Evolutionary conservation across 2,888 invertebrate species (phyloP).

Genomic region (Spisula solida): DNA sequence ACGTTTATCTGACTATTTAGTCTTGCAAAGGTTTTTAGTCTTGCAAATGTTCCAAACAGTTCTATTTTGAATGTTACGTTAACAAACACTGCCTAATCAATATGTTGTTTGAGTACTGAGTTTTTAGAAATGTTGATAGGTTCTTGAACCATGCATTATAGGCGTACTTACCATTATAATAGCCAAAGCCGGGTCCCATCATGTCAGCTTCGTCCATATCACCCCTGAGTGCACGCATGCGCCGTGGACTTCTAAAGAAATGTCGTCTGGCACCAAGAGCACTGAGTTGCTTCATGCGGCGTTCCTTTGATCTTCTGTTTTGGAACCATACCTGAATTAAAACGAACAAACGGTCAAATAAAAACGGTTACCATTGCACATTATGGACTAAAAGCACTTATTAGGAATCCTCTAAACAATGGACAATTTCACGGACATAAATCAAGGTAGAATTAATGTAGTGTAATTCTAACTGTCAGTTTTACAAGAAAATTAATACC

Average conservation of each 20-base stretch:
- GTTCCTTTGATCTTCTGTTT: constrained; percentile 99
- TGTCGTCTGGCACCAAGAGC: constrained; percentile 91
- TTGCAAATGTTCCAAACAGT: no score
- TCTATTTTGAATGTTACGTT: no score
- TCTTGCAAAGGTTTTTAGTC: no score
- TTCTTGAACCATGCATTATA: no score
- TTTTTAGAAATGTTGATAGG: no score
- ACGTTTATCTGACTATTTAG: no score
- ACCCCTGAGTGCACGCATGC: constrained; percentile 93
- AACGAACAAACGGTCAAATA: not conserved
- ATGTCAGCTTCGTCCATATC: constrained; percentile 92
- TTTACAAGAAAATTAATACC: constrained; percentile 55
- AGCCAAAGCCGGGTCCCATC: constrained; percentile 88
- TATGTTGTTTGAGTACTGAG: no score
- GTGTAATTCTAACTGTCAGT: constrained; percentile 47
- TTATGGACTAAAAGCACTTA: no score
- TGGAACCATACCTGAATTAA: constrained; percentile 97
- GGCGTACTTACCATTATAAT: constrained; percentile 64
- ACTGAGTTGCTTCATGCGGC: constrained; percentile 98
- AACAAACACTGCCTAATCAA: no score
- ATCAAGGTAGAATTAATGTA: constrained; percentile 17
- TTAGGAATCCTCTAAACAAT: constrained; percentile 9
- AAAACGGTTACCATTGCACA: no score
- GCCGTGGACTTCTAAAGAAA: constrained; percentile 91
- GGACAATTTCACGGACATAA: constrained; percentile 37